Evolutionary conservation across 53 echinoderm and acorn worm species (phyloP).

Genomic region (Mesocentrotus franciscanus): DNA sequence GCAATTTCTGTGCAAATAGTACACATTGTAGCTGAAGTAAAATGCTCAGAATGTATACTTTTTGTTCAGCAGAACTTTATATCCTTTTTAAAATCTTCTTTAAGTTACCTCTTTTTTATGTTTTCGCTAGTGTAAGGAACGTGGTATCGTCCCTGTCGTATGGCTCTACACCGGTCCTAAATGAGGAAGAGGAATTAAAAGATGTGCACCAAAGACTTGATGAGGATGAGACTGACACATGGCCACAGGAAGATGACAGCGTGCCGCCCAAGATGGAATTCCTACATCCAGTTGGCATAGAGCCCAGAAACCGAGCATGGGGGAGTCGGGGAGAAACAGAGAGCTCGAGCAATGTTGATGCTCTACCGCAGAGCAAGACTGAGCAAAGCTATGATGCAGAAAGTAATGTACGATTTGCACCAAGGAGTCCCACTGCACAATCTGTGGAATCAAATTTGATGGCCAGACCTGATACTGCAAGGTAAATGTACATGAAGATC

Average conservation of each 20-base stretch:
- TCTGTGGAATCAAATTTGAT: neutral
- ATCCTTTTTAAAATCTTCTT: neutral
- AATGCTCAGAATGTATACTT: too few species aligned
- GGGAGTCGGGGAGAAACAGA: neutral
- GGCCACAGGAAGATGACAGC: conserved; percentile 24
- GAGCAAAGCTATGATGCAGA: neutral
- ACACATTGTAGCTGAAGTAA: too few species aligned
- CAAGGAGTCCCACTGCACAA: neutral
- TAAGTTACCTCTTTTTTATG: neutral
- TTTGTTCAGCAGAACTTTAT: too few species aligned
- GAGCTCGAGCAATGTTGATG: neutral
- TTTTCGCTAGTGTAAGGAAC: conserved; percentile 75
- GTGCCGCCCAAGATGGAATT: neutral
- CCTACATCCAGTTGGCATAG: neutral
- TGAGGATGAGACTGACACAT: neutral
- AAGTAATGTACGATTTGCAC: neutral
- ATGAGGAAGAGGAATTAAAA: conserved; percentile 63
- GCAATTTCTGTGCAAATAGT: too few species aligned
- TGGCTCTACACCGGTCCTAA: conserved; percentile 72
- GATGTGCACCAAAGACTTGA: conserved; percentile 6
- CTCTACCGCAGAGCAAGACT: neutral
- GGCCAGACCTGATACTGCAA: conserved; percentile 52
- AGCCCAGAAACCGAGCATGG: neutral
- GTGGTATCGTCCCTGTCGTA: conserved; percentile 79
- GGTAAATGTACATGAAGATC: neutral